phyloP scores from a whole-genome alignment of 2,888 invertebrate species.

The Lamellibrachia satsuma region DNA sequence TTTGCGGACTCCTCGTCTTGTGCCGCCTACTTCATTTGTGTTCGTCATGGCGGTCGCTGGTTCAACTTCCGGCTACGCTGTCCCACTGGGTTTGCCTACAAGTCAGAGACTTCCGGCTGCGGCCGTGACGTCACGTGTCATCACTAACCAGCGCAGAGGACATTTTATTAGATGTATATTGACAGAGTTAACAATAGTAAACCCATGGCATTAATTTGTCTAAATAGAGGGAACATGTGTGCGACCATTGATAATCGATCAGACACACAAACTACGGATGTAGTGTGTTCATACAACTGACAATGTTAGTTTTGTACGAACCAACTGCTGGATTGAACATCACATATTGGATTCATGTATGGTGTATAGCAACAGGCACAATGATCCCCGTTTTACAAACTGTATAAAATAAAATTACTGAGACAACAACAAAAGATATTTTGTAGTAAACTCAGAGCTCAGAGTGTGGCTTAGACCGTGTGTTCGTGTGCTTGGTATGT shows the following conservation, averaged over 20 bases:
- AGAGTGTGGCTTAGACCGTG: too few species aligned
- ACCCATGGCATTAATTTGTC: neutral
- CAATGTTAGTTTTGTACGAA: neutral
- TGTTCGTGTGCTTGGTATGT: too few species aligned
- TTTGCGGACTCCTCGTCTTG: conserved; percentile 35
- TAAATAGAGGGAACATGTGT: neutral
- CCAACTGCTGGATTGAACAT: too few species aligned
- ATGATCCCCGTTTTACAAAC: too few species aligned
- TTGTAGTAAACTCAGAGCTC: too few species aligned
- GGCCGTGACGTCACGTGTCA: neutral
- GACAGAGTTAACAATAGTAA: neutral
- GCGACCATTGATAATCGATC: neutral
- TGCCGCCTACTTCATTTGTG: conserved; percentile 36
- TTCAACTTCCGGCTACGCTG: conserved; percentile 31
- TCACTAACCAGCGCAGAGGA: neutral
- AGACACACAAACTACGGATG: too few species aligned
- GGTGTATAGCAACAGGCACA: too few species aligned
- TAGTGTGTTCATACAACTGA: neutral
- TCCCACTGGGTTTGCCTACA: conserved; percentile 28
- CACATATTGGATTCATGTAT: too few species aligned
- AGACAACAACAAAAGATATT: too few species aligned
- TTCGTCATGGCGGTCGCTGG: conserved; percentile 35
- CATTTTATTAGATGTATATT: neutral
- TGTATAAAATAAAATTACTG: too few species aligned
- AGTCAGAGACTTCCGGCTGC: neutral